These are phyloP conservation scores for Penelope pileata DNA, from an alignment of 2,113 vertebrate species.

Conservation along the genomic window DNA sequence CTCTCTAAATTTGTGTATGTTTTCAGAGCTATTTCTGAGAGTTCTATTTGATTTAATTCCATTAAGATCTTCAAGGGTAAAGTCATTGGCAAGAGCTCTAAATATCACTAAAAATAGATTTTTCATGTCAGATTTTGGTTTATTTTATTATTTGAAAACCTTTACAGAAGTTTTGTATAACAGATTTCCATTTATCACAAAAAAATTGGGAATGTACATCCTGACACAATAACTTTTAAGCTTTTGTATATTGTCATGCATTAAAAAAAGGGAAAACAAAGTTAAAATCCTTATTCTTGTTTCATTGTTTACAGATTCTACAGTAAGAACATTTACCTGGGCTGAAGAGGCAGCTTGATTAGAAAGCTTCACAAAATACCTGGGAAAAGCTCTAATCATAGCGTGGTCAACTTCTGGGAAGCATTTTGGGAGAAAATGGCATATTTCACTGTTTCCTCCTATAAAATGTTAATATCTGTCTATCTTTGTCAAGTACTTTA, in stretches of 20 bases:
- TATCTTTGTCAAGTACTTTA: neutral
- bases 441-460: neutral
- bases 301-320: neutral
- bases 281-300: neutral
- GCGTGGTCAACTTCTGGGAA: neutral
- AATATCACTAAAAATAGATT: neutral
- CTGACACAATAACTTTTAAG: neutral
- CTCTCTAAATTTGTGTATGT: slow-evolving; percentile 2
- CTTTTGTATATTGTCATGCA: neutral
- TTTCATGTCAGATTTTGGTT: neutral
- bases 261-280: neutral
- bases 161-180: neutral
- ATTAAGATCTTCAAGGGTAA: slow-evolving; percentile 16
- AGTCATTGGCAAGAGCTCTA: neutral
- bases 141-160: neutral
- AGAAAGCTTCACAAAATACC: neutral
- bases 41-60: slow-evolving; percentile 18
- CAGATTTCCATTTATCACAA: neutral
- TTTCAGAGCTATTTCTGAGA: slow-evolving; percentile 20
- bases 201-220: neutral
- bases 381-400: neutral
- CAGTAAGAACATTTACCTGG: neutral
- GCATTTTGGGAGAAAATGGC: neutral
- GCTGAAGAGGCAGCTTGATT: neutral
- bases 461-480: neutral